Base-by-base conservation (phyloP, 1,140 invertebrate genomes). In the Aculops lycopersici region DNA sequence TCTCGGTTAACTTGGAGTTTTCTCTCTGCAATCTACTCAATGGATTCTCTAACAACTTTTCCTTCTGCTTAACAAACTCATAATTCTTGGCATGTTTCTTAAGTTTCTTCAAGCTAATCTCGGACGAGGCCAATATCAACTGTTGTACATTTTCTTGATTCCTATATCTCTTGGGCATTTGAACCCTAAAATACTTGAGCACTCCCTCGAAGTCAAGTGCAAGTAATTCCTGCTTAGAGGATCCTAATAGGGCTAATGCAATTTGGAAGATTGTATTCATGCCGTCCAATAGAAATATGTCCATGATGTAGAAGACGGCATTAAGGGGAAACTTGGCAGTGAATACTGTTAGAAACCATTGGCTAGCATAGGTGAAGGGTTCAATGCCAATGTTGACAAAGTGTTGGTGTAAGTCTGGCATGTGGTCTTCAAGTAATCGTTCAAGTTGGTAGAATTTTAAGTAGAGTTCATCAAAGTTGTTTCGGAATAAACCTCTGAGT, bases 291-390 rank as follows among this genome's bases (percentile, higher is more conserved):
- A 98, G 65, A 56, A 94, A 95, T 21, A 97, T 68, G 53, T 97
- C 90, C 17, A 97, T 62, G 42, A 97, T 90, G 53, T 84, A 79
- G 60, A 92, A 97, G 13, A 97, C 92, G 55, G 95, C 72, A 54
- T 76, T 79, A 1, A 98, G 61, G 2, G 90, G 90, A 60, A 98
- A 98, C 53, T 92, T 75, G 14, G 90, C 86, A 2, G 90, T 97
- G 60, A 90, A 98, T 13, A 97, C 60, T 0, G 90, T 97, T 17
- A 98, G 68, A 63, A 98, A 95, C 92, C 92, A 98, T 62, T 98
- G 90, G 21, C 79, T 84, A 17, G 86, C 90, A 59, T 83, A 98
- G 90, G 97, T 98, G 60, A 97, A 90, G 40, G 81, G 74, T 59
- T 97, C 90, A 36, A 97, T 70, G 31, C 76, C 43, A 52, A 83